phyloP scores from a whole-genome alignment of 2,797 vertebrate genomes.

The Euthynnus affinis region DNA sequence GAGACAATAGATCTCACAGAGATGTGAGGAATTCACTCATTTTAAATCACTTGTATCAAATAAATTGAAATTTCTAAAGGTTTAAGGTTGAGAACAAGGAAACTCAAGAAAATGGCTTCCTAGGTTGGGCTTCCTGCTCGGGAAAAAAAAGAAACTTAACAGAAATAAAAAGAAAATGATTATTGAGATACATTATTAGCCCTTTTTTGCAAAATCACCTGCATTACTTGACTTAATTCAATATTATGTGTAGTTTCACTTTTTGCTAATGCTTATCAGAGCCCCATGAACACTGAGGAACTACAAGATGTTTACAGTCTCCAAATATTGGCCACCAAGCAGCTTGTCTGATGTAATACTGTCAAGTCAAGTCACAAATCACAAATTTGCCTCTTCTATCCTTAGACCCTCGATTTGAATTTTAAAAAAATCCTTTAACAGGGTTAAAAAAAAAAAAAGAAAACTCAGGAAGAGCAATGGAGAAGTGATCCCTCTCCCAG shows the following conservation, averaged over 20 bases:
- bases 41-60: constrained; percentile 50
- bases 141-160: constrained; percentile 10
- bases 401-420: too few species aligned
- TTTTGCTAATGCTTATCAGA: not conserved
- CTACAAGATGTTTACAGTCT: not conserved
- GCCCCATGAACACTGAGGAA: not conserved
- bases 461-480: too few species aligned
- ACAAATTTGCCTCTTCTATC: too few species aligned
- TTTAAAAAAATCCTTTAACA: too few species aligned
- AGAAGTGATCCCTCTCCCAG: too few species aligned
- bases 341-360: not conserved
- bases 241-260: not conserved
- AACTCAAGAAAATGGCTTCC: constrained; percentile 15
- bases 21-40: constrained; percentile 50
- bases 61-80: constrained; percentile 56
- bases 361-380: not conserved
- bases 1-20: constrained; percentile 56
- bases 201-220: not conserved
- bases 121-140: constrained; percentile 1
- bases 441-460: too few species aligned
- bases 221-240: not conserved
- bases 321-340: not conserved
- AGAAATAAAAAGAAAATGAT: not conserved
- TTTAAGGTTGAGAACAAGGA: constrained; percentile 27
- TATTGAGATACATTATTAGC: not conserved